Evolutionary conservation across 1,140 invertebrate species (phyloP).

Genomic region (Dryas iulia): DNA sequence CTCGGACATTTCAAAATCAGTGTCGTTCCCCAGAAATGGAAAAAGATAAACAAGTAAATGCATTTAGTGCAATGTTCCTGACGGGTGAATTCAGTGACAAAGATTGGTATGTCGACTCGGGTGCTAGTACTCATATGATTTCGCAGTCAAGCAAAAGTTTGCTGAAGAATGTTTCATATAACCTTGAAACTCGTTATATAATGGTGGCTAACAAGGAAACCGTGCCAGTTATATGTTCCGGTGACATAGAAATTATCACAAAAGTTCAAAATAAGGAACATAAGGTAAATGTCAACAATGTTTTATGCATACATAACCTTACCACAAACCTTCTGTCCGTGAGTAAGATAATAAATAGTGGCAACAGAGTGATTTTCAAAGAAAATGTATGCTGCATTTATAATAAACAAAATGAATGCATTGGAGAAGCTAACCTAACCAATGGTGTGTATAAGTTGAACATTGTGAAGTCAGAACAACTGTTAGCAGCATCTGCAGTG

Average conservation of each 20-base stretch:
- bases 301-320: conserved; percentile 10
- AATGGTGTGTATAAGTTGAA: conserved; percentile 5
- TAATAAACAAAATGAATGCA: conserved; percentile 6
- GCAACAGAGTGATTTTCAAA: conserved; percentile 16
- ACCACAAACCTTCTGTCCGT: conserved; percentile 10
- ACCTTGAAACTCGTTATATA: conserved; percentile 17
- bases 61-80: conserved; percentile 17
- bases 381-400: too few species aligned
- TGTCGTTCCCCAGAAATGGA: conserved; percentile 9
- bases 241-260: conserved; percentile 19
- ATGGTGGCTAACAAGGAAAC: conserved; percentile 17
- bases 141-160: conserved; percentile 18
- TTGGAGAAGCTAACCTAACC: conserved; percentile 6
- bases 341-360: conserved; percentile 17
- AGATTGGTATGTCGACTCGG: conserved; percentile 16
- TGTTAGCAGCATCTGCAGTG: conserved; percentile 9
- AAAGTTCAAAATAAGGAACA: conserved; percentile 19
- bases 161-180: conserved; percentile 19
- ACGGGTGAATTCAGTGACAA: conserved; percentile 16
- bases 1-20: conserved; percentile 21
- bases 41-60: conserved; percentile 8
- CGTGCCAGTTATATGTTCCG: conserved; percentile 20
- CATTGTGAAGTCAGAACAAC: conserved; percentile 7
- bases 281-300: conserved; percentile 13
- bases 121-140: conserved; percentile 19